Evolutionary conservation across 2,113 vertebrate species (phyloP), one percentile per base, ranked within the genome.

Genomic region (Labrus mixtus): DNA sequence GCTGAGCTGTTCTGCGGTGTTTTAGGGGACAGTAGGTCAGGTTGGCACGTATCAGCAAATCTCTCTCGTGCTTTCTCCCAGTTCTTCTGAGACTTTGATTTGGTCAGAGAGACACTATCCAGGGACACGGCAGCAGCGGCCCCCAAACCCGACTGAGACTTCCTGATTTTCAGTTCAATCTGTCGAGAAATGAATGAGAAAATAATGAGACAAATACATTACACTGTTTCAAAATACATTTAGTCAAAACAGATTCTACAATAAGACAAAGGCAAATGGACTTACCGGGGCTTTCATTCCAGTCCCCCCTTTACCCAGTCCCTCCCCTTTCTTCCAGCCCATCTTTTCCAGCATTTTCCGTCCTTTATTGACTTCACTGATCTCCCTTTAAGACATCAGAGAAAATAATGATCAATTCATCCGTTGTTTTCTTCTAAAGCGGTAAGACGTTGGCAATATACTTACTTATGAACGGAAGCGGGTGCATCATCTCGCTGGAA

Each of bases 261-360:
- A 33, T 6, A 33, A 33, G 29, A 33, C 29, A 33, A 9, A 43
- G 19, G 6, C 22, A 16, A 43, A 45, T 36, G 0, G 11, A 65
- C 95, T 88, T 94, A 99, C 98, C 70, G 98, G 98, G 77, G 94
- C 93, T 69, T 95, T 98, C 90, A 97, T 97, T 56, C 98, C 98
- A 16, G 94, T 87, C 48, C 97, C 95, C 41, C 95, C 96, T 92
- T 97, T 99, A 19, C 98, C 98, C 23, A 99, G 94, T 4, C 98
- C 98, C 69, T 99, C 97, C 64, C 98, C 98, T 77, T 95, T 97
- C 71, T 96, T 99, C 98, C 98, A 99, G 64, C 98, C 98, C 98
- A 99, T 99, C 86, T 97, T 98, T 87, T 99, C 97, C 92, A 99
- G 53, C 96, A 99, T 98, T 91, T 97, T 96, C 67, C 95, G 94